phyloP scores from a whole-genome alignment of 2,113 vertebrate species.

The Macaca fascicularis region DNA sequence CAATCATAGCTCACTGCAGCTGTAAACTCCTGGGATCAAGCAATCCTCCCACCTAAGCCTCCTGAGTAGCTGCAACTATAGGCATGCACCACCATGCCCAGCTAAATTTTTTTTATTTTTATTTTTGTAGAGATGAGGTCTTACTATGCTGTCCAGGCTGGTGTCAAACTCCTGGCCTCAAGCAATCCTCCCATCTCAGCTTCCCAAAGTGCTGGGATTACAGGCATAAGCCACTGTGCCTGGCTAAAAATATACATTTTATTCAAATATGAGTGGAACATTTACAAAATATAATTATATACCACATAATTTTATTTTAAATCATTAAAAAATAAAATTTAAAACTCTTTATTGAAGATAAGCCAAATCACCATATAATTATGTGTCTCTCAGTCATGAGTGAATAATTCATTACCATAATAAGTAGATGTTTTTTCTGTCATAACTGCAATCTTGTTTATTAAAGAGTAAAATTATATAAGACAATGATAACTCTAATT shows the following conservation, averaged over 20 bases:
- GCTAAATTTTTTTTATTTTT: too few relatives aligned
- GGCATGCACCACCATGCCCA: background rate
- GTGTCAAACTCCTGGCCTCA: background rate
- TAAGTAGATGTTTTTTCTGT: background rate
- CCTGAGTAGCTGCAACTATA: background rate
- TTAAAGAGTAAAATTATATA: constrained; percentile 23
- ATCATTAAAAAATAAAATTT: background rate
- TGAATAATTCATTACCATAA: background rate
- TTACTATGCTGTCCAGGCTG: background rate
- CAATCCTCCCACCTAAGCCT: background rate
- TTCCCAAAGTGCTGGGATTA: background rate
- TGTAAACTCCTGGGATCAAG: background rate
- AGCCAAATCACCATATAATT: constrained; percentile 1
- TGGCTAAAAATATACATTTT: background rate
- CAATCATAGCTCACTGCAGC: background rate
- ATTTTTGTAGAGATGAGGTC: too few relatives aligned
- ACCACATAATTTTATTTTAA: constrained; percentile 19
- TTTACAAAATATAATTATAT: background rate
- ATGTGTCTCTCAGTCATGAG: background rate
- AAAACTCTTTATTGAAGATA: background rate
- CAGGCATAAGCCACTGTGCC: background rate
- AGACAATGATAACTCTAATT: background rate
- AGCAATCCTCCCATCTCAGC: background rate
- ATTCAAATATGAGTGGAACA: background rate
- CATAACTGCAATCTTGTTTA: background rate